Base-by-base conservation (phyloP, 2,888 invertebrate genomes). In the Xanthia togata region DNA sequence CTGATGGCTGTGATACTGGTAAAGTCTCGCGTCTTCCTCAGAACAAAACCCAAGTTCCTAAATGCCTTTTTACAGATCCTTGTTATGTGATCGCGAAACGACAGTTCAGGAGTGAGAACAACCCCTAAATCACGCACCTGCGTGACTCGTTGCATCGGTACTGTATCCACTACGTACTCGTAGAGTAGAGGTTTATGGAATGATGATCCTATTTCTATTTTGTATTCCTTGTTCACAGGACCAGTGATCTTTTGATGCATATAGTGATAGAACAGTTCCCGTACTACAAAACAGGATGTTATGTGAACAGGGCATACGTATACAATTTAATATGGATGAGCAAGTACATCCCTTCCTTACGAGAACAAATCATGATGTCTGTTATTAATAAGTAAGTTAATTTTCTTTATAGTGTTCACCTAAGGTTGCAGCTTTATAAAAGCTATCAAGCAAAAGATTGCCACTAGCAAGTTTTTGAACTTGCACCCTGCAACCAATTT, bases 291-390 rank as follows among this genome's bases (percentile, higher is more conserved):
- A 97, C 97, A 76, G 96, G 97, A 0, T 94, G 97, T 6, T 97
- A 97, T 89, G 92, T 97, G 1, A 98, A 98, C 84, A 98, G 98
- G 89, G 97, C 98, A 20, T 99, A 98, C 93, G 92, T 98, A 31
- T 97, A 98, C 90, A 98, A 99, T 93, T 93, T 99, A 63, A 96
- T 99, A 72, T 97, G 97, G 97, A 97, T 99, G 85, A 95, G 98
- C 78, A 97, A 97, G 63, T 98, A 98, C 92, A 97, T 98, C 85
- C 98, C 98, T 0, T 96, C 97, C 0, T 96, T 98, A 71, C 97
- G 97, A 70, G 97, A 97, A 85, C 97, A 97, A 83, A 97, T 99
- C 50, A 95, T 99, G 87, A 97, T 97, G 82, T 95, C 98, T 76
- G 97, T 99, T 89, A 96, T 99, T 82, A 98, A 98, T 89, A 98